phyloP scores from a whole-genome alignment of 2,797 vertebrate genomes.

The Chromobotia macracanthus region DNA sequence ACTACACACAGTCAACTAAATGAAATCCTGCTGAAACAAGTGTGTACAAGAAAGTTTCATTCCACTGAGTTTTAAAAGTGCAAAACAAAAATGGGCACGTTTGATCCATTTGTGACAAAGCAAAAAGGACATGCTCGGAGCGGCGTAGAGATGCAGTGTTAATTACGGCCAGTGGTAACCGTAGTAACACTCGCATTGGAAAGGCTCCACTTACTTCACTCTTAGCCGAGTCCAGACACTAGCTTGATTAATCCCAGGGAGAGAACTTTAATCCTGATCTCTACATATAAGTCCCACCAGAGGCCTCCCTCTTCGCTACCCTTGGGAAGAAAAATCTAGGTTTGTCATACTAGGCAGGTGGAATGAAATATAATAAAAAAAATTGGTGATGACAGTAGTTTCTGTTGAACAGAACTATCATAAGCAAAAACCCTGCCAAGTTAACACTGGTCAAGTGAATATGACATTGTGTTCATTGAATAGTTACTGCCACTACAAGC shows the following conservation, averaged over 20 bases:
- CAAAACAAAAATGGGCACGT: neutral
- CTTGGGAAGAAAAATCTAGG: conserved; percentile 46
- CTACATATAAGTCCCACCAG: conserved; percentile 5
- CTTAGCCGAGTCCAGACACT: conserved; percentile 29
- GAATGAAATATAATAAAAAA: neutral
- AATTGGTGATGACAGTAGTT: neutral
- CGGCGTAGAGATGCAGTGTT: conserved; percentile 9
- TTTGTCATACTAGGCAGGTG: conserved; percentile 4
- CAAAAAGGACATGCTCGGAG: neutral
- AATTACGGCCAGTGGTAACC: conserved; percentile 44
- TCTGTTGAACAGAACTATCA: no score
- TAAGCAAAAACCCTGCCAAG: no score
- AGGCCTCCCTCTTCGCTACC: neutral
- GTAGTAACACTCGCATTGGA: conserved; percentile 34
- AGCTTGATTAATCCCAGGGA: conserved; percentile 69
- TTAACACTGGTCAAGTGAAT: no score
- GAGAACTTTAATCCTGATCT: conserved; percentile 43
- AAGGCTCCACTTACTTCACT: conserved; percentile 58
- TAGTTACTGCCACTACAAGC: no score
- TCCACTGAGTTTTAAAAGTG: neutral
- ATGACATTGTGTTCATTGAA: no score
- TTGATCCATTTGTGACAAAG: conserved; percentile 18
- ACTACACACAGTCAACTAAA: conserved; percentile 8
- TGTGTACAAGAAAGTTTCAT: conserved; percentile 6
- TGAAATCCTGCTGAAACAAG: neutral